Evolutionary conservation across 2,113 vertebrate genomes (phyloP).

Genomic region (Coturnix japonica): DNA sequence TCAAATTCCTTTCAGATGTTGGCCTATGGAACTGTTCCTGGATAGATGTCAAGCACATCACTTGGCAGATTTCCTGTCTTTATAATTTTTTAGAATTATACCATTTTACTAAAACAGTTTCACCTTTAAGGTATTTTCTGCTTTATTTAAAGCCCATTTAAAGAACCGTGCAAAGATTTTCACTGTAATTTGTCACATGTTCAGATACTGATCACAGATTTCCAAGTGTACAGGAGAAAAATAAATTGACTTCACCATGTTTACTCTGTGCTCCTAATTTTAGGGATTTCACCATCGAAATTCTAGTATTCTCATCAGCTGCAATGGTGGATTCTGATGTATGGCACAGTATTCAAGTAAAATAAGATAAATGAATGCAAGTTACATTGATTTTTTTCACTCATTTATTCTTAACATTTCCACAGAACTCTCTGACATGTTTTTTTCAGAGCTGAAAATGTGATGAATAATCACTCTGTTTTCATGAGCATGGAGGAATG

Average conservation of each 20-base stretch:
- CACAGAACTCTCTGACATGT: neutral
- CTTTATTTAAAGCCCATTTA: neutral
- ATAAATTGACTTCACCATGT: rapidly evolving
- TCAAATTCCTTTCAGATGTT: neutral
- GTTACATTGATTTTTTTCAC: neutral
- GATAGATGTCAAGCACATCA: neutral
- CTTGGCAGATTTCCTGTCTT: neutral
- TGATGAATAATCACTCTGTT: neutral
- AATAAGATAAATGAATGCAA: neutral
- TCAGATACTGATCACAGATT: neutral
- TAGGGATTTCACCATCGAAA: neutral
- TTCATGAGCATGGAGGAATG: neutral
- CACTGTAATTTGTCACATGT: neutral
- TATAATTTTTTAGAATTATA: neutral
- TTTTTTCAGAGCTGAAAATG: neutral
- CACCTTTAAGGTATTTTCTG: neutral
- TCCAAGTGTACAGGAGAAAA: neutral
- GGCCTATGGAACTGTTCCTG: neutral
- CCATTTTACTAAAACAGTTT: neutral
- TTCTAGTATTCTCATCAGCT: neutral
- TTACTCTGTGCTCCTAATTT: neutral
- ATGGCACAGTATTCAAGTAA: neutral
- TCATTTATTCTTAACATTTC: constrained; percentile 11
- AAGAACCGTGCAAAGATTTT: neutral
- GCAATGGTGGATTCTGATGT: neutral